These are phyloP conservation scores for Eidolon dupreanum DNA, from an alignment of 2,797 vertebrate genomes.

Conservation along the genomic window DNA sequence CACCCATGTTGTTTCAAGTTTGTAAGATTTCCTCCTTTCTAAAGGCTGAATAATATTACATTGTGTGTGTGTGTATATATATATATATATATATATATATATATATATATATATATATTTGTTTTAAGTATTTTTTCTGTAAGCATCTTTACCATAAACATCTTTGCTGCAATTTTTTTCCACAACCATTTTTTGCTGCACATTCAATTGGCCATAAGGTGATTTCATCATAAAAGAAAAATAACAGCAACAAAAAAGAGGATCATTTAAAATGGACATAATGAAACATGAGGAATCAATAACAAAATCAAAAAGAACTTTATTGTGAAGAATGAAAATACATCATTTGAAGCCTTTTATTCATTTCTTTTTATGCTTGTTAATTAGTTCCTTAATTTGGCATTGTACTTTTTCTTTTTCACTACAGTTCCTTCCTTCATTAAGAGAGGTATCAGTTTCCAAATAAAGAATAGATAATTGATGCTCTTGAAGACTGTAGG, in stretches of 20 bases:
- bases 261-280: background rate
- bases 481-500: background rate
- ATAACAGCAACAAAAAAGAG: background rate
- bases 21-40: too few species aligned
- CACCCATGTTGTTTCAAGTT: too few species aligned
- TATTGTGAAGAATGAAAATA: too few species aligned
- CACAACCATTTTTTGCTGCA: background rate
- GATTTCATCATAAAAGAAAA: background rate
- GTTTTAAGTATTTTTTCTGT: too few species aligned
- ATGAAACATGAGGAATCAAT: background rate
- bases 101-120: too few species aligned
- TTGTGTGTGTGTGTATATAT: too few species aligned
- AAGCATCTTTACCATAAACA: background rate
- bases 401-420: background rate
- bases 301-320: background rate
- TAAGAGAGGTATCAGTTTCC: background rate
- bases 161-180: background rate
- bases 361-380: background rate
- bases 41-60: too few species aligned
- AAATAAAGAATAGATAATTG: background rate
- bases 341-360: background rate
- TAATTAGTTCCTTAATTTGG: background rate
- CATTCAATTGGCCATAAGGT: background rate
- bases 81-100: too few species aligned
- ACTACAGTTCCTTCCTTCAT: background rate